phyloP scores from a whole-genome alignment of 2,888 invertebrate species.

The Azorinus chamasolen region DNA sequence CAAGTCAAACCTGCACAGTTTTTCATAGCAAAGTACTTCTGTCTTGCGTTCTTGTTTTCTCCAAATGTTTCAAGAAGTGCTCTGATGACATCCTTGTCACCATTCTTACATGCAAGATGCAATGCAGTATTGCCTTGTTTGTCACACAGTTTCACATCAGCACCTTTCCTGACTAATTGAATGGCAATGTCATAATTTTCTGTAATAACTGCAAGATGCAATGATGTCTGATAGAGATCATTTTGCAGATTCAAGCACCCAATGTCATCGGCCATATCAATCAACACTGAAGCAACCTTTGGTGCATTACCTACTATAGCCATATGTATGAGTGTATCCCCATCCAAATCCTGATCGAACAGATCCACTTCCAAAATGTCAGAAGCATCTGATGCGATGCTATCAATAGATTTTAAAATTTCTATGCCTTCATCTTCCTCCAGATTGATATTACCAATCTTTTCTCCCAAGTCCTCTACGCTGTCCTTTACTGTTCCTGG shows the following conservation, averaged over 20 bases:
- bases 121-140: slow-evolving; percentile 58
- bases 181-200: slow-evolving; percentile 26
- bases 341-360: slow-evolving; percentile 61
- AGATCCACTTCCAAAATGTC: slow-evolving; percentile 27
- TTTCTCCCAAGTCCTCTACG: neutral
- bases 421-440: slow-evolving; percentile 34
- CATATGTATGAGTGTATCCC: slow-evolving; percentile 62
- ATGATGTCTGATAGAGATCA: slow-evolving; percentile 40
- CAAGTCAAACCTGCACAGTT: slow-evolving; percentile 66
- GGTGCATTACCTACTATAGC: slow-evolving; percentile 54
- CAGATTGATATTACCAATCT: neutral
- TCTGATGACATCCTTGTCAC: slow-evolving; percentile 33
- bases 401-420: neutral
- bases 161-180: slow-evolving; percentile 27
- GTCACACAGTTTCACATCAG: slow-evolving; percentile 44
- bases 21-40: slow-evolving; percentile 54
- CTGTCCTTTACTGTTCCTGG: neutral
- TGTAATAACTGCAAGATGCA: slow-evolving; percentile 56
- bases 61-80: slow-evolving; percentile 31
- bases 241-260: slow-evolving; percentile 47
- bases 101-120: slow-evolving; percentile 53
- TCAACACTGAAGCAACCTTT: slow-evolving; percentile 38
- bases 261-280: slow-evolving; percentile 17
- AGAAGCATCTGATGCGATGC: neutral
- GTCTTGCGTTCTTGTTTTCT: neutral